These are phyloP conservation scores for Sclerurus mexicanus DNA, from an alignment of 2,113 vertebrate species.

Conservation along the genomic window DNA sequence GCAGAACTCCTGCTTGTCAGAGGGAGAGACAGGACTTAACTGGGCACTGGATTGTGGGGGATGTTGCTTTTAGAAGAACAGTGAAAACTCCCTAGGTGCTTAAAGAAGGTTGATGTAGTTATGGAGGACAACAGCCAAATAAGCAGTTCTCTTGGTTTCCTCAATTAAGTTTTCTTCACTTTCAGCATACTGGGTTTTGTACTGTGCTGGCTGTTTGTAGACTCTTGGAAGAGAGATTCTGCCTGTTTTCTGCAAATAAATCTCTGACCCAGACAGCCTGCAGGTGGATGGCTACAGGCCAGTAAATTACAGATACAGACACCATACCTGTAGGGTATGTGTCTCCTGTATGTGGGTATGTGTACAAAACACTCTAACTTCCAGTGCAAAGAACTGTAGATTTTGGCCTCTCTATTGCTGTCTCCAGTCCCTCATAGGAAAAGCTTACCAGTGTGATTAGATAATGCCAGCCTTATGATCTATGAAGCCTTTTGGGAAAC, in stretches of 20 bases:
- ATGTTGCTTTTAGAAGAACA: not conserved
- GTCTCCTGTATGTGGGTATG: not conserved
- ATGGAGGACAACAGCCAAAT: not conserved
- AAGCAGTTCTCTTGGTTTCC: not conserved
- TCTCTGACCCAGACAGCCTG: not conserved
- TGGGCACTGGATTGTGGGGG: not conserved
- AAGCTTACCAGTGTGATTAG: not conserved
- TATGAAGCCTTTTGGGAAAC: not conserved
- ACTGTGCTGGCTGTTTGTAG: not conserved
- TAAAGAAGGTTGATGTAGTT: not conserved
- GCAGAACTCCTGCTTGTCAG: not conserved
- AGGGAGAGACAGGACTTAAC: not conserved
- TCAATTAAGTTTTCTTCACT: not conserved
- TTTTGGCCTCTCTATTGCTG: not conserved
- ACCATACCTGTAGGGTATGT: not conserved
- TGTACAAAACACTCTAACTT: not conserved
- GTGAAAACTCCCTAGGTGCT: not conserved
- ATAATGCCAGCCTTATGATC: not conserved
- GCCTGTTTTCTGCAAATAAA: not conserved
- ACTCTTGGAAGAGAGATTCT: not conserved
- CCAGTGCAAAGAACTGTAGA: not conserved
- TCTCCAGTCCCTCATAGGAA: not conserved
- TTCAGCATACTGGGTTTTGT: not conserved
- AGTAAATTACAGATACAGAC: not conserved
- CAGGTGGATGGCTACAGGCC: not conserved